Evolutionary conservation across 2,113 vertebrate species (phyloP).

Genomic region (Takifugu bimaculatus): DNA sequence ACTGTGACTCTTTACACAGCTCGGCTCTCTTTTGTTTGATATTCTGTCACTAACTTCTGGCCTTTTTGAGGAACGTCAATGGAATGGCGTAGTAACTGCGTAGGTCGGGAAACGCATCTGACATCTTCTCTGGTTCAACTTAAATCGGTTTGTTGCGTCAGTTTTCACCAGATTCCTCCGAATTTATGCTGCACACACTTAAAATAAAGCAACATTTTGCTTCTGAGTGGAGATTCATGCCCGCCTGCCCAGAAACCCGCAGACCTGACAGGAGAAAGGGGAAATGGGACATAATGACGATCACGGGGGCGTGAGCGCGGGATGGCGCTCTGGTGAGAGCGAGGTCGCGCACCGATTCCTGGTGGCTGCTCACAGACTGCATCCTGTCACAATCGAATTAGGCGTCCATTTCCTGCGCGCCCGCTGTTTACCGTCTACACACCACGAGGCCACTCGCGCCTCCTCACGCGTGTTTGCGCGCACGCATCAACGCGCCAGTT

Average conservation of each 20-base stretch:
- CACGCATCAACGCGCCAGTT: conserved; percentile 13
- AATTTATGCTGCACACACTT: no score
- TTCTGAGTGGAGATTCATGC: neutral
- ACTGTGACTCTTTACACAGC: no score
- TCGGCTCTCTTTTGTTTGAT: no score
- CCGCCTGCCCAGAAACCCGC: no score
- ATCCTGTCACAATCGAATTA: conserved; percentile 73
- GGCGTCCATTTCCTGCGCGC: conserved; percentile 68
- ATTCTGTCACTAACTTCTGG: no score
- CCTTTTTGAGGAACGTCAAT: no score
- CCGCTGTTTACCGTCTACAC: conserved; percentile 56
- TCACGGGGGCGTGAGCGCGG: neutral
- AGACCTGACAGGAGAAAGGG: no score
- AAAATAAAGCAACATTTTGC: neutral
- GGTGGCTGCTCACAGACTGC: conserved; percentile 65
- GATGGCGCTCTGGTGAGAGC: conserved; percentile 26
- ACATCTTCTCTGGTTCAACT: neutral
- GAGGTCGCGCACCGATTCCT: conserved; percentile 53
- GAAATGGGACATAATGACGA: no score
- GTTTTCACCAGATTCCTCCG: neutral
- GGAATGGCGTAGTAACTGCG: no score
- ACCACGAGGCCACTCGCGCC: conserved; percentile 33
- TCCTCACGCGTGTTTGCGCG: conserved; percentile 16
- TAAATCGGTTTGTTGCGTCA: neutral
- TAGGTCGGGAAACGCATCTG: neutral